Conservation (phyloP, 2,888 invertebrate genomes). For the Cosmorhoe ocellata region DNA sequence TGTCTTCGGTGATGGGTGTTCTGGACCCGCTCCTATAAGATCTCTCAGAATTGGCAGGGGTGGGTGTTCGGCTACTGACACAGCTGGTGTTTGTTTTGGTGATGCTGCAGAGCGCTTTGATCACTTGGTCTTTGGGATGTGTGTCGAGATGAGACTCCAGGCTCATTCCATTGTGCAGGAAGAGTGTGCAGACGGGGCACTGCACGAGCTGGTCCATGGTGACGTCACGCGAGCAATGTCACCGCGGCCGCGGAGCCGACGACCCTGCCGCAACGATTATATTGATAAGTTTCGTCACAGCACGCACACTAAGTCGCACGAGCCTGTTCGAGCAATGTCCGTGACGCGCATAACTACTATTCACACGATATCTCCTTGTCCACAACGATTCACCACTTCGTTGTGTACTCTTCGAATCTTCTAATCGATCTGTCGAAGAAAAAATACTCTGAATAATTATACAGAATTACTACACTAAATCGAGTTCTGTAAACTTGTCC, state of each 20-base stretch:
- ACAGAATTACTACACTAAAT: conserved; percentile 53
- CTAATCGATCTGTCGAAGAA: conserved; percentile 79
- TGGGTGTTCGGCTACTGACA: conserved; percentile 64
- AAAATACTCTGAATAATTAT: conserved; percentile 69
- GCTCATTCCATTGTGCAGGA: conserved; percentile 91
- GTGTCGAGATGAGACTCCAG: conserved; percentile 91
- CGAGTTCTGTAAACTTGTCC: conserved; percentile 65
- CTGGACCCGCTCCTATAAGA: conserved; percentile 70
- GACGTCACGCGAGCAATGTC: conserved; percentile 33
- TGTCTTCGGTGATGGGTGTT: conserved; percentile 66
- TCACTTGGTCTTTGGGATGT: conserved; percentile 94
- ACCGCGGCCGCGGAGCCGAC: conserved; percentile 27
- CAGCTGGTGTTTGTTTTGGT: conserved; percentile 70
- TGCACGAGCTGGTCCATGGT: conserved; percentile 79
- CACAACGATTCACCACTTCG: conserved; percentile 71
- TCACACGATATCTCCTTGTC: conserved; percentile 63
- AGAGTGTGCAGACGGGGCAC: conserved; percentile 93
- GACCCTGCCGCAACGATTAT: conserved; percentile 36
- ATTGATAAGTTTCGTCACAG: conserved; percentile 50
- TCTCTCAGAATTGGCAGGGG: conserved; percentile 66
- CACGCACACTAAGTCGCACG: conserved; percentile 57
- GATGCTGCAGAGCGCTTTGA: conserved; percentile 86
- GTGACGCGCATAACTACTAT: conserved; percentile 73
- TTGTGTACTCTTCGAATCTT: conserved; percentile 66
- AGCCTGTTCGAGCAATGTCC: conserved; percentile 60